phyloP scores from a whole-genome alignment of 2,888 invertebrate species.

The Orthosia cruda region DNA sequence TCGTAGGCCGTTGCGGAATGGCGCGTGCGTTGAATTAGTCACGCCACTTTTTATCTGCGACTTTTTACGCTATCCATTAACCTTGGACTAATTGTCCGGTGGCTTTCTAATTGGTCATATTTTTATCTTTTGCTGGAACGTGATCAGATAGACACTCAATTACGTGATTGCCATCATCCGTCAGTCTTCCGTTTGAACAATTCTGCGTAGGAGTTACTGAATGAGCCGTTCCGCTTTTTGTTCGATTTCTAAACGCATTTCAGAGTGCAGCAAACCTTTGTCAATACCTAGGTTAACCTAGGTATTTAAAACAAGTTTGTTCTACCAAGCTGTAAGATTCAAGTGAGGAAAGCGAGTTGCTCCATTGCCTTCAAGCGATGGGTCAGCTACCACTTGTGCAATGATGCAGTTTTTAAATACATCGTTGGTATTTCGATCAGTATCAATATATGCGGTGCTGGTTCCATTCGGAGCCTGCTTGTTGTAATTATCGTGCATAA shows the following conservation, averaged over 20 bases:
- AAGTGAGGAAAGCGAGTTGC: slow-evolving; percentile 61
- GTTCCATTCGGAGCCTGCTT: slow-evolving; percentile 56
- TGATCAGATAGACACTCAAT: slow-evolving; percentile 43
- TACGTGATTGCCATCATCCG: slow-evolving; percentile 11
- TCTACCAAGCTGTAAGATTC: slow-evolving; percentile 41
- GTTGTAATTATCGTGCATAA: slow-evolving; percentile 54
- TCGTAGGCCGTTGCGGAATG: slow-evolving; percentile 76
- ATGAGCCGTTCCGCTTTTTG: slow-evolving; percentile 23
- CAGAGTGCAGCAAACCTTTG: slow-evolving; percentile 26
- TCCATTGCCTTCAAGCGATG: slow-evolving; percentile 63
- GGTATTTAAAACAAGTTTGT: slow-evolving; percentile 42
- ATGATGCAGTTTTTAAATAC: slow-evolving; percentile 61
- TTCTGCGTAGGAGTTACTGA: slow-evolving; percentile 17
- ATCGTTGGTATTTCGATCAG: slow-evolving; percentile 61
- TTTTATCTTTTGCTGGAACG: slow-evolving; percentile 54
- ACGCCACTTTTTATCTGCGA: slow-evolving; percentile 81
- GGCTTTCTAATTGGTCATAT: slow-evolving; percentile 78
- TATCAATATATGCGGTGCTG: slow-evolving; percentile 59
- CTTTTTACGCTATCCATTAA: slow-evolving; percentile 80
- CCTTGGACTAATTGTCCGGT: slow-evolving; percentile 85
- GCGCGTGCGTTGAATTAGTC: slow-evolving; percentile 81
- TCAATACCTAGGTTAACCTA: slow-evolving; percentile 41
- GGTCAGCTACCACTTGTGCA: slow-evolving; percentile 57
- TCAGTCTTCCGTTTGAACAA: neutral
- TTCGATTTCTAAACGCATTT: slow-evolving; percentile 40